phyloP scores from a whole-genome alignment of 1,140 invertebrate genomes.

The Dinoponera quadriceps region DNA sequence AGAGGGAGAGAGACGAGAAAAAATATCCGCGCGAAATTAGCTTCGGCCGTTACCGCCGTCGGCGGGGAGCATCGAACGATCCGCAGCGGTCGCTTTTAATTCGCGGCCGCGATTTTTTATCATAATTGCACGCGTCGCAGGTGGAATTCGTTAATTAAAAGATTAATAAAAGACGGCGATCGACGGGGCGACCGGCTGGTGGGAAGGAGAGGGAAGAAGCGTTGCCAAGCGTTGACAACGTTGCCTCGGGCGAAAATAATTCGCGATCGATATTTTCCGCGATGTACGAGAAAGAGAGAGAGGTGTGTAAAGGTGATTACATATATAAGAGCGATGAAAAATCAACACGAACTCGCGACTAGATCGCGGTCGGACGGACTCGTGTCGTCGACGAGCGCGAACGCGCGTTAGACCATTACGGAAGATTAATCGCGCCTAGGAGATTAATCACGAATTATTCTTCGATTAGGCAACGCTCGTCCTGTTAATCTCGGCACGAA shows the following conservation, averaged over 20 bases:
- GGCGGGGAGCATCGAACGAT: slow-evolving; percentile 20
- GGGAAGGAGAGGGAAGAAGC: no score
- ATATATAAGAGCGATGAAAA: no score
- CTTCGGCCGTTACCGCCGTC: not conserved
- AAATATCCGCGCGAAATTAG: slow-evolving; percentile 37
- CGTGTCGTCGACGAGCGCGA: slow-evolving; percentile 17
- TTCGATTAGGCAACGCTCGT: slow-evolving; percentile 59
- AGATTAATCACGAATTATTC: slow-evolving; percentile 61
- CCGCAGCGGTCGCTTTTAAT: slow-evolving; percentile 42
- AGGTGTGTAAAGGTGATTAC: no score
- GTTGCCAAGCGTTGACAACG: not conserved
- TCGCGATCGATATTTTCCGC: not conserved
- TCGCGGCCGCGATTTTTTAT: slow-evolving; percentile 46
- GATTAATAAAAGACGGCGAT: not conserved
- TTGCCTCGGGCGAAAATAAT: not conserved
- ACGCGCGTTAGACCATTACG: slow-evolving; percentile 40
- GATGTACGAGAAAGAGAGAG: not conserved
- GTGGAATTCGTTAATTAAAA: slow-evolving; percentile 41
- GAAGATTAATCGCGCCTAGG: slow-evolving; percentile 55
- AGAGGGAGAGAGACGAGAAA: slow-evolving; percentile 14
- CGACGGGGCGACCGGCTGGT: not conserved
- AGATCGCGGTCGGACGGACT: not conserved
- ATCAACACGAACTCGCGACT: not conserved
- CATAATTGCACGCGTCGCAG: slow-evolving; percentile 29
- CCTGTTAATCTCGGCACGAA: slow-evolving; percentile 51